Conservation (phyloP, 2,797 vertebrate genomes). For the Euthynnus affinis region DNA sequence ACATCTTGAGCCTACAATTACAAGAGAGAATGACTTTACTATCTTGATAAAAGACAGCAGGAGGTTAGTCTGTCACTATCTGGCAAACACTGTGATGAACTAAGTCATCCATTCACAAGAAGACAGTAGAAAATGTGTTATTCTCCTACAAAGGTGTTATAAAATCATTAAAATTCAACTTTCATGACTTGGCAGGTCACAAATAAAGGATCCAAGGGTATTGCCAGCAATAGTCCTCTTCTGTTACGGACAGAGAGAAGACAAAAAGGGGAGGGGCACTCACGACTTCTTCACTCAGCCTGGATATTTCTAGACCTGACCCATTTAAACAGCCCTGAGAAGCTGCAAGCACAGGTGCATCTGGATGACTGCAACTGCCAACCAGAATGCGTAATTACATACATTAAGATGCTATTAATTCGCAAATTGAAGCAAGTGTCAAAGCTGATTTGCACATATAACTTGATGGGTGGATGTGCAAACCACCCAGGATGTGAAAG, state of each 20-base stretch:
- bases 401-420: conserved; percentile 52
- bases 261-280: conserved; percentile 53
- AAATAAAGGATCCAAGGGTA: conserved; percentile 47
- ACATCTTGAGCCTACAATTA: not conserved
- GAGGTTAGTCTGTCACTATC: conserved; percentile 28
- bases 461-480: conserved; percentile 42
- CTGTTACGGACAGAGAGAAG: conserved; percentile 37
- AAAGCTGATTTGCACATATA: conserved; percentile 44
- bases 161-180: conserved; percentile 48
- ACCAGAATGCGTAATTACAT: conserved; percentile 47
- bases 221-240: conserved; percentile 46
- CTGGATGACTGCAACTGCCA: conserved; percentile 56
- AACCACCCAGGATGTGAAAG: conserved; percentile 18
- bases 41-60: conserved; percentile 21
- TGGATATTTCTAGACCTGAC: conserved; percentile 83
- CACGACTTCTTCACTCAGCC: conserved; percentile 61
- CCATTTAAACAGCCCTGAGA: conserved; percentile 74
- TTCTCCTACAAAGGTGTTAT: conserved; percentile 19
- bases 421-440: conserved; percentile 52
- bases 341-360: conserved; percentile 76
- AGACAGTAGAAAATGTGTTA: conserved; percentile 12
- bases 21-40: conserved; percentile 18
- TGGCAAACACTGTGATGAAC: conserved; percentile 23
- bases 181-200: conserved; percentile 59
- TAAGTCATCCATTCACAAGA: conserved; percentile 32